Evolutionary conservation across 2,797 vertebrate species (phyloP).

Genomic region (Prionace glauca): DNA sequence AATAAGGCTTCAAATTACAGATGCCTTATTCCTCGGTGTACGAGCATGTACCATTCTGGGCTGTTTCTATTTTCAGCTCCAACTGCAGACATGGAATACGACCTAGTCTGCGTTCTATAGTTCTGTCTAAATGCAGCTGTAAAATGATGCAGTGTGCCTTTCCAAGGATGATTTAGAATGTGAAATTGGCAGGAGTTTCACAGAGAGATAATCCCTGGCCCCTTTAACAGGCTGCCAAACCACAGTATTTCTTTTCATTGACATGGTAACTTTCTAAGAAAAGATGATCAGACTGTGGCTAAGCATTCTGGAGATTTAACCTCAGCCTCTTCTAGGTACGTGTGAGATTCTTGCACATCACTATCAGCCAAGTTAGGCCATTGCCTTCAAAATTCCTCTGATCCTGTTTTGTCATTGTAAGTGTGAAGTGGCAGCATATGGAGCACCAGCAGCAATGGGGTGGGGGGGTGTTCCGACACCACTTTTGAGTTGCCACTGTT

Average conservation of each 20-base stretch:
- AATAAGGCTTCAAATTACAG: neutral
- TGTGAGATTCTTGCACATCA: neutral
- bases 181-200: neutral
- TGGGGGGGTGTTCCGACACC: neutral
- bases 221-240: neutral
- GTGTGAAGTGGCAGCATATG: neutral
- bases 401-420: neutral
- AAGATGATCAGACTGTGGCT: neutral
- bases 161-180: neutral
- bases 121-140: constrained; percentile 14
- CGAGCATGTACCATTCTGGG: neutral
- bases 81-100: constrained; percentile 6
- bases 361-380: neutral
- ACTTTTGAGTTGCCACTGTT: neutral
- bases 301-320: neutral
- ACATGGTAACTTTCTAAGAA: neutral
- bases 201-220: neutral
- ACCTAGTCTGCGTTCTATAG: neutral
- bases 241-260: neutral
- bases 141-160: neutral
- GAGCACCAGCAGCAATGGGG: neutral
- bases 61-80: constrained; percentile 24
- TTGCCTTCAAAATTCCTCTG: neutral
- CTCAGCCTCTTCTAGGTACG: neutral
- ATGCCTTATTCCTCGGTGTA: neutral